Conservation (phyloP, 35 echinoderm and acorn worm species). For the Apostichopus japonicus region DNA sequence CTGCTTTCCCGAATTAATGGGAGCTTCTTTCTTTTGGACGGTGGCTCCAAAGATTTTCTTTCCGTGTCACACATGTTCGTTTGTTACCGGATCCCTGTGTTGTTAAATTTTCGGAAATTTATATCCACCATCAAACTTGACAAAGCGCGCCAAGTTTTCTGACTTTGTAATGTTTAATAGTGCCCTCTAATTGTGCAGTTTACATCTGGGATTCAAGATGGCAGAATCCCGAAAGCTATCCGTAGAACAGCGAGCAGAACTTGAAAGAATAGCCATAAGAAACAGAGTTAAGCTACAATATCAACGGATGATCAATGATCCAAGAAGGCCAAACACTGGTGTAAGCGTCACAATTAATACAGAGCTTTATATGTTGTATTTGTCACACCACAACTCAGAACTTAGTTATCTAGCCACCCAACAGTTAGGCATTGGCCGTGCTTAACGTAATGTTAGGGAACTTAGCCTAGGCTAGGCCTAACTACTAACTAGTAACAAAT, state of each 20-base stretch:
- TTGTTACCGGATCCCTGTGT: neutral
- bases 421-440: too few species aligned
- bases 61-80: constrained; percentile 34
- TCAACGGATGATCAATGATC: constrained; percentile 56
- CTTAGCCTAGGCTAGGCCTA: too few species aligned
- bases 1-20: constrained; percentile 42
- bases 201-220: constrained; percentile 1
- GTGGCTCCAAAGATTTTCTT: constrained; percentile 22
- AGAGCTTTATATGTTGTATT: too few species aligned
- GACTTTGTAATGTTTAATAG: neutral
- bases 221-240: constrained; percentile 18
- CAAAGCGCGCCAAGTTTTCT: neutral
- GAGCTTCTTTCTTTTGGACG: constrained; percentile 44
- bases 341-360: neutral
- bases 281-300: constrained; percentile 9
- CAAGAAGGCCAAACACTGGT: constrained; percentile 36
- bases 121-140: neutral
- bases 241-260: constrained; percentile 20
- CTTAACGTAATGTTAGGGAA: too few species aligned
- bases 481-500: too few species aligned
- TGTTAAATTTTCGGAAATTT: neutral
- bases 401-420: too few species aligned
- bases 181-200: neutral
- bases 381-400: too few species aligned
- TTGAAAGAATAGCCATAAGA: constrained; percentile 34